Conservation (phyloP, 2,113 vertebrate genomes). For the Tinamus guttatus region DNA sequence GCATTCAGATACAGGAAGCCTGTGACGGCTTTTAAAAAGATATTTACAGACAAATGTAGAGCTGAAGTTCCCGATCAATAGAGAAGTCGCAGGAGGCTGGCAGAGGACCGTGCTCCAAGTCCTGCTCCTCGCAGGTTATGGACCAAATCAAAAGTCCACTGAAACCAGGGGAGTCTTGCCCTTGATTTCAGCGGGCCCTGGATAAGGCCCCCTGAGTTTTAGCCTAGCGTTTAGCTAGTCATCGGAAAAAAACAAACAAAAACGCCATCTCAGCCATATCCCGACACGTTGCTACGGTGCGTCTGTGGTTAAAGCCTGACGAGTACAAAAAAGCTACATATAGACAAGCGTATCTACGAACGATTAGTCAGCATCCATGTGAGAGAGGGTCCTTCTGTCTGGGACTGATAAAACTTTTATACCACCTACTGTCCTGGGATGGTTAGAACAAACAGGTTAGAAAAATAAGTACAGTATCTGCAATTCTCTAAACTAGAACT, state of each 20-base stretch:
- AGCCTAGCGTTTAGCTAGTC: not conserved
- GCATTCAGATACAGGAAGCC: constrained; percentile 27
- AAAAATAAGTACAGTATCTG: constrained; percentile 60
- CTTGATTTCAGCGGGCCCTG: not conserved
- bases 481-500: constrained; percentile 63
- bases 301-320: constrained; percentile 41
- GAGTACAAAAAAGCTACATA: constrained; percentile 41
- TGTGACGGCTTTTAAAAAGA: constrained; percentile 15
- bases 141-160: not conserved
- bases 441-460: constrained; percentile 45
- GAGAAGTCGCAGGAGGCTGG: not conserved
- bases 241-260: not conserved
- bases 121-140: not conserved
- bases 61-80: not conserved
- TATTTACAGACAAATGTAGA: constrained; percentile 24
- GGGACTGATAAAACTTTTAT: fast-evolving
- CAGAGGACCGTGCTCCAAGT: not conserved
- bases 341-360: not conserved
- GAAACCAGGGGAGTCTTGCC: constrained; percentile 9
- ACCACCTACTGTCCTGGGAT: not conserved
- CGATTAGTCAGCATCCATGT: not conserved
- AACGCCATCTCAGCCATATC: not conserved
- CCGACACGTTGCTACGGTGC: not conserved
- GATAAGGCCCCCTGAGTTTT: constrained; percentile 27
- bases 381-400: not conserved